Evolutionary conservation across 2,113 vertebrate genomes (phyloP), one percentile per base, ranked within the genome.

Genomic region (Cyrtonyx montezumae): DNA sequence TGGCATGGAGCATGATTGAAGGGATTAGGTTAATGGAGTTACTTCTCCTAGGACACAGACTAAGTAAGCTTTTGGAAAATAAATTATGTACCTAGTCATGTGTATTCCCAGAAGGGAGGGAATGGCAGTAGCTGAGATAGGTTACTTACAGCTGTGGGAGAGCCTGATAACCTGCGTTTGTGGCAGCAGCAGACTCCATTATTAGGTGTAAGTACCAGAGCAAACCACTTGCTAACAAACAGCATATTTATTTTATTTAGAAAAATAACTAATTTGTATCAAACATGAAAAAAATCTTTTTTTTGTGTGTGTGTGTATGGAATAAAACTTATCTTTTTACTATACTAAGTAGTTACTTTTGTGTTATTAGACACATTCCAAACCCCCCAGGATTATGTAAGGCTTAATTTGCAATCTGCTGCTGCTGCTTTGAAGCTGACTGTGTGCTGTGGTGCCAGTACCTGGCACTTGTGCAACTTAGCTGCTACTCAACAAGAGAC

Each of bases 21-120:
- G 46, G 13, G 37, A 34, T 74, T 0, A 19, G 10, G 22, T 36
- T 40, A 40, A 40, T 40, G 12, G 37, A 9, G 40, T 40, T 22
- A 7, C 3, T 2, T 9, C 58, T 34, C 0, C 1, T 0, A 56
- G 69, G 12, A 55, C 80, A 22, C 3, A 20, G 40, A 2, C 58
- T 36, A 9, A 1, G 1, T 8, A 23, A 82, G 48, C 30, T 68
- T 49, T 48, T 43, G 20, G 67, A 55, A 63, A 26, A 26, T 1
- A 5, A 9, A 51, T 32, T 81, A 67, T 63, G 25, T 20, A 25
- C 36, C 45, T 37, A 42, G 4, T 43, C 22, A 37, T 62, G 11
- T 5, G 0, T n/a, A 9, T 28, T 70, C n/a, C 45, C 69, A 58
- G 51, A 63, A 80, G 42, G 28, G 49, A 32, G 66, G 12, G 36